Evolutionary conservation across 2,113 vertebrate genomes (phyloP).

Genomic region (Egretta garzetta): DNA sequence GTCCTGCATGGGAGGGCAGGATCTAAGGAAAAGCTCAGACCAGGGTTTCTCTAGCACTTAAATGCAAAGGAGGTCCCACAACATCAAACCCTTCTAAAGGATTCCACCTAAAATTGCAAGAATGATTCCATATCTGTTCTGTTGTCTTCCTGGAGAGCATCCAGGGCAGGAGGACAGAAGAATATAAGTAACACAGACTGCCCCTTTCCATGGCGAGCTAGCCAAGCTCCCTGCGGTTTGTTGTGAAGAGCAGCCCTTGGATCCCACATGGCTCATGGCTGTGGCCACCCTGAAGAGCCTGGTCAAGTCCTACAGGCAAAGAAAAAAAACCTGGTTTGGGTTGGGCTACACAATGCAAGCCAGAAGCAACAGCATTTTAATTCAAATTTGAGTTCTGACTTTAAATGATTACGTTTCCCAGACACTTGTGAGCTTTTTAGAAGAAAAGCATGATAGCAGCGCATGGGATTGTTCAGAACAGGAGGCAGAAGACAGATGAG

Average conservation of each 20-base stretch:
- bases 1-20: background rate
- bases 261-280: background rate
- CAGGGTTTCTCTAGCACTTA: background rate
- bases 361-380: background rate
- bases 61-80: background rate
- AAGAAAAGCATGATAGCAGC: background rate
- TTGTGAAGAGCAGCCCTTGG: too few relatives aligned
- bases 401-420: background rate
- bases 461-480: background rate
- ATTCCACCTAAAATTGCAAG: background rate
- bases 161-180: background rate
- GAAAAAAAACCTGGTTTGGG: background rate
- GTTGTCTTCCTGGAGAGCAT: background rate
- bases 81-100: background rate
- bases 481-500: background rate
- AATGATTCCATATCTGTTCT: background rate
- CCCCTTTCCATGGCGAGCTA: background rate
- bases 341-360: background rate
- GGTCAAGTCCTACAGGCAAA: background rate
- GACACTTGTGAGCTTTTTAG: background rate
- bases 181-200: background rate
- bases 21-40: background rate
- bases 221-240: background rate
- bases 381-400: background rate
- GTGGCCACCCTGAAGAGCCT: background rate